These are phyloP conservation scores for Drosophila littoralis DNA, from an alignment of 1,140 invertebrate genomes.

Conservation along the genomic window DNA sequence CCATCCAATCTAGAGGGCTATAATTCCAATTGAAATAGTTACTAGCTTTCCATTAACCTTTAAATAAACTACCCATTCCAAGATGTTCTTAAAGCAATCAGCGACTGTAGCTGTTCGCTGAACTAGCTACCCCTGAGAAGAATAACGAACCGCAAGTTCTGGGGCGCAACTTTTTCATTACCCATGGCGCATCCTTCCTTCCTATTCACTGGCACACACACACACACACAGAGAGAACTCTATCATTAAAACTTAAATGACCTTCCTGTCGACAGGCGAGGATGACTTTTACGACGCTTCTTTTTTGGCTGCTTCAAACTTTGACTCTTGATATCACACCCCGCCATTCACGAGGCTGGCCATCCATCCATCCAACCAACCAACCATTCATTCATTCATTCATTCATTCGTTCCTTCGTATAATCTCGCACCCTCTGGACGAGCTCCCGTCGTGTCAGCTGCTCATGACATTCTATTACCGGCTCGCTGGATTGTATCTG, in stretches of 20 bases:
- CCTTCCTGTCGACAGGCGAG: conserved; percentile 64
- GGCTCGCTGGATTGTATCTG: conserved; percentile 48
- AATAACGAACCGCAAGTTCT: conserved; percentile 59
- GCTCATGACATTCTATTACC: conserved; percentile 77
- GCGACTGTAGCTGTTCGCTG: conserved; percentile 13
- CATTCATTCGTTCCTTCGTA: conserved; percentile 42
- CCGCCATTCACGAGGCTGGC: conserved; percentile 17
- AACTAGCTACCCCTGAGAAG: conserved; percentile 19
- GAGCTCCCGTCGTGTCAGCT: conserved; percentile 55
- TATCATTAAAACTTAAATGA: conserved; percentile 82
- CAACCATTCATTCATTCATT: conserved; percentile 33
- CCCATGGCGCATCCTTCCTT: conserved; percentile 44
- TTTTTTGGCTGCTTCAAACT: conserved; percentile 52
- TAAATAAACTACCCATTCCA: conserved; percentile 56
- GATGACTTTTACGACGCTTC: conserved; percentile 53
- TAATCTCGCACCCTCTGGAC: conserved; percentile 40
- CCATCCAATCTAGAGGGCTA: conserved; percentile 4
- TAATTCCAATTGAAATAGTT: conserved; percentile 4
- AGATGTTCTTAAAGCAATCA: conserved; percentile 70
- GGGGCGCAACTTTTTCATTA: conserved; percentile 47
- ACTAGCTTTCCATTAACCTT: conserved; percentile 46
- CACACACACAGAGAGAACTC: conserved; percentile 53
- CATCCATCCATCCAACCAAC: conserved; percentile 18
- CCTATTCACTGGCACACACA: conserved; percentile 29
- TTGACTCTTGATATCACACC: conserved; percentile 73